Base-by-base conservation (phyloP, 2,888 invertebrate species). In the Leptopilina myrica region DNA sequence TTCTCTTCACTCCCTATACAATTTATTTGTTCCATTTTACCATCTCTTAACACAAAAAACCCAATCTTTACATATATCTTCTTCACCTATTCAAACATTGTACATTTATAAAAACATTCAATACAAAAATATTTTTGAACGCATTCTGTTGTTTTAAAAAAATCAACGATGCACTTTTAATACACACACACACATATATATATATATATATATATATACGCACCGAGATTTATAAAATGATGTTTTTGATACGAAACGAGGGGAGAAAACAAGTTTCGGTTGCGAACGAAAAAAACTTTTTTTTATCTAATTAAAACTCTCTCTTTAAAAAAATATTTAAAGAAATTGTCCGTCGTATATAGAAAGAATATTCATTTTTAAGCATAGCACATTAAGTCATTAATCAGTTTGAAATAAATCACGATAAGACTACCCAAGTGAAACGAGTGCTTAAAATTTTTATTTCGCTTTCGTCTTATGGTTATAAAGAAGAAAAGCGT, bases 371-470 rank as follows among this genome's bases (percentile, higher is more conserved):
- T 53, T 26, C 49, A 9, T 66, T 69, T 67, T 49, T 14, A 49
- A 26, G 20, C 20, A 46, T 67, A 20, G 46, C 49, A 20, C 15
- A 67, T 67, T 49, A 20, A 67, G 49, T 49, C 46, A 67, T 67
- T 67, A 69, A 53, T 69, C 26, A 56, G 26, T 69, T 56, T 69
- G 8, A 33, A 69, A n/a, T n/a, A 20, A 69, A 67, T 46, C 67
- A 67, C 67, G 67, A 67, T 67, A 67, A 26, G n/a, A 11, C 14
- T 14, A 26, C 8, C 49, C 53, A 53, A 69, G 69, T 69, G 20
- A 49, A 26, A 20, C 49, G 67, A 69, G 26, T 69, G 69, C 26
- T 69, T 26, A 49, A 12, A 69, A n/a, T 67, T 67, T 69, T 26
- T 26, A 69, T 69, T 69, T 73, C n/a, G 4, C 53, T 73, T 56